Evolutionary conservation across 2,797 vertebrate genomes (phyloP).

Genomic region (Aulostomus chinensis): DNA sequence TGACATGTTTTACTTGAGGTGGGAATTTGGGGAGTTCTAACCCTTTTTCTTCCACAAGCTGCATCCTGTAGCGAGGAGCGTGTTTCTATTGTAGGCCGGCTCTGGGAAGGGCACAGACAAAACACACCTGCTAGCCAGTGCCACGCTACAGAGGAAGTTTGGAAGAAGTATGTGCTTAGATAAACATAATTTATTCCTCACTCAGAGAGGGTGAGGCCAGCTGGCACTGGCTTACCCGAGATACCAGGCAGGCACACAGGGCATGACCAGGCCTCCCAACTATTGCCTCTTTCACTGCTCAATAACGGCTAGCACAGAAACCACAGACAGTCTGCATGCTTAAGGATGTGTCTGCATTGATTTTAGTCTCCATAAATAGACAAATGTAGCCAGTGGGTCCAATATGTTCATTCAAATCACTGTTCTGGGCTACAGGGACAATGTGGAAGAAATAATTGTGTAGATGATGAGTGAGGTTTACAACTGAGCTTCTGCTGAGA

Average conservation of each 20-base stretch:
- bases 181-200: constrained; percentile 87
- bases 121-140: constrained; percentile 92
- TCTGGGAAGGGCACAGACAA: constrained; percentile 88
- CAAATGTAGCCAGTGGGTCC: constrained; percentile 29
- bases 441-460: constrained; percentile 25
- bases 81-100: constrained; percentile 86
- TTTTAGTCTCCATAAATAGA: constrained; percentile 42
- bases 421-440: constrained; percentile 34
- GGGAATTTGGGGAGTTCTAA: constrained; percentile 73
- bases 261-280: constrained; percentile 36
- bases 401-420: constrained; percentile 37
- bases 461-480: constrained; percentile 35
- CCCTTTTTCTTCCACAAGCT: constrained; percentile 85
- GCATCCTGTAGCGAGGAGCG: constrained; percentile 86
- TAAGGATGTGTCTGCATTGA: constrained; percentile 36
- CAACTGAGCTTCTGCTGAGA: constrained; percentile 14
- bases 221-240: constrained; percentile 80
- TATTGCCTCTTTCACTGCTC: constrained; percentile 45
- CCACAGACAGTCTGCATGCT: constrained; percentile 38
- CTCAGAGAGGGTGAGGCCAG: constrained; percentile 76
- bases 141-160: constrained; percentile 89
- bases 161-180: constrained; percentile 85
- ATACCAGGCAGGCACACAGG: constrained; percentile 69
- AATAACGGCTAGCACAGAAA: constrained; percentile 54
- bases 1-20: constrained; percentile 77